Conservation (phyloP, 2,113 vertebrate species). For the Nerophis ophidion region DNA sequence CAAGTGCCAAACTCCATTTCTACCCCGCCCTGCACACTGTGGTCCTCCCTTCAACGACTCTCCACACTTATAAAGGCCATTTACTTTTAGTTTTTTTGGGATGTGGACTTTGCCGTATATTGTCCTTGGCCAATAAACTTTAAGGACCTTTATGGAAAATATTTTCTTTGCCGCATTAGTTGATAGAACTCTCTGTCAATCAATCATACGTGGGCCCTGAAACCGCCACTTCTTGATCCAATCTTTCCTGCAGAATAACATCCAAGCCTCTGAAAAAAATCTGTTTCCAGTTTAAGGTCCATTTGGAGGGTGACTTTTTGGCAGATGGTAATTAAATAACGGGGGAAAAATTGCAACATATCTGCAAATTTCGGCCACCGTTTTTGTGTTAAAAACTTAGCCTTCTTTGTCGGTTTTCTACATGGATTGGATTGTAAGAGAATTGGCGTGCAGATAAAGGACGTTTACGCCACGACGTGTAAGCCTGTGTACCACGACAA, state of each 20-base stretch:
- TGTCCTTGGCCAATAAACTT: slow-evolving; percentile 42
- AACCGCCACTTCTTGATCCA: slow-evolving; percentile 53
- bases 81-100: neutral
- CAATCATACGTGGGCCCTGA: slow-evolving; percentile 43
- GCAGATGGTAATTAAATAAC: slow-evolving; percentile 72
- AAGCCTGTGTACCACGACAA: too few species aligned
- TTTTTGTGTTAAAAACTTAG: slow-evolving; percentile 52
- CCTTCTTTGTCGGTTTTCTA: slow-evolving; percentile 1
- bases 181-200: slow-evolving; percentile 23
- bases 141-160: slow-evolving; percentile 33
- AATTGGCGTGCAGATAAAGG: too few species aligned
- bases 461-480: too few species aligned
- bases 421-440: too few species aligned
- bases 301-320: slow-evolving; percentile 51
- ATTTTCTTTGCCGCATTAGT: slow-evolving; percentile 43
- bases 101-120: slow-evolving; percentile 27
- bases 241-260: slow-evolving; percentile 61
- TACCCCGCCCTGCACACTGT: neutral
- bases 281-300: slow-evolving; percentile 70
- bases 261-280: slow-evolving; percentile 59
- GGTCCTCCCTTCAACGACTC: slow-evolving; percentile 14
- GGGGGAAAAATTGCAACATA: slow-evolving; percentile 45
- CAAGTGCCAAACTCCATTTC: neutral
- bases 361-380: slow-evolving; percentile 34
- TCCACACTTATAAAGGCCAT: slow-evolving; percentile 12